phyloP scores from a whole-genome alignment of 1,140 invertebrate genomes.

The Carposina sasakii region DNA sequence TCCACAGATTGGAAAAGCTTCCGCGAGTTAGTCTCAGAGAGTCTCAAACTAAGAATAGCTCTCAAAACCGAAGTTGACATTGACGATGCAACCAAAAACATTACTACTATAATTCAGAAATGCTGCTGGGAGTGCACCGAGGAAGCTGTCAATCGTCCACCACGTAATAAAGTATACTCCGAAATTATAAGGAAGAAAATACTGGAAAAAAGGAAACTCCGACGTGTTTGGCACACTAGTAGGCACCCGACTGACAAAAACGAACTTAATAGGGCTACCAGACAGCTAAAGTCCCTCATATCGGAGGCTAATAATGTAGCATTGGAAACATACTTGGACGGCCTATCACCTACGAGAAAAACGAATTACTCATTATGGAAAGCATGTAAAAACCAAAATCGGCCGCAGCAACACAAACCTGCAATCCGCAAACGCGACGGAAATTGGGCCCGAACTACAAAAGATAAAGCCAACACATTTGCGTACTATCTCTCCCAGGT shows the following conservation, averaged over 20 bases:
- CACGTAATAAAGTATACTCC: background rate
- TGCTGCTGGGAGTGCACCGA: background rate
- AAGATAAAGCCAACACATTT: conserved; percentile 20
- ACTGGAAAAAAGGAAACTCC: background rate
- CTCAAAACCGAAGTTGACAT: background rate
- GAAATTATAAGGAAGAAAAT: background rate
- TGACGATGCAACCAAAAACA: background rate
- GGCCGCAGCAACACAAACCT: conserved; percentile 4
- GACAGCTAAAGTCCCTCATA: conserved; percentile 17
- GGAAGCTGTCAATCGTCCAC: background rate
- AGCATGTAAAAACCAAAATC: conserved; percentile 7
- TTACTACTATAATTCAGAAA: background rate
- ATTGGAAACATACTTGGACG: conserved; percentile 3
- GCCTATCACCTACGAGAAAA: conserved; percentile 3
- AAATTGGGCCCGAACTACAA: conserved; percentile 6
- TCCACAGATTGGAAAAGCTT: conserved; percentile 2
- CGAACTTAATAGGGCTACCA: conserved; percentile 6
- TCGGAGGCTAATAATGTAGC: background rate
- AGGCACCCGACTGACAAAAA: conserved; percentile 9
- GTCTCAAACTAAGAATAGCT: background rate
- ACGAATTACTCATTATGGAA: conserved; percentile 21
- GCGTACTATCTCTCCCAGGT: conserved; percentile 6
- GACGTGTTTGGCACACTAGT: conserved; percentile 12
- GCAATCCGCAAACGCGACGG: conserved; percentile 2
- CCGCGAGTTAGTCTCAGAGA: background rate